Evolutionary conservation across 2,113 vertebrate genomes (phyloP).

Genomic region (Nyctibius bracteatus): DNA sequence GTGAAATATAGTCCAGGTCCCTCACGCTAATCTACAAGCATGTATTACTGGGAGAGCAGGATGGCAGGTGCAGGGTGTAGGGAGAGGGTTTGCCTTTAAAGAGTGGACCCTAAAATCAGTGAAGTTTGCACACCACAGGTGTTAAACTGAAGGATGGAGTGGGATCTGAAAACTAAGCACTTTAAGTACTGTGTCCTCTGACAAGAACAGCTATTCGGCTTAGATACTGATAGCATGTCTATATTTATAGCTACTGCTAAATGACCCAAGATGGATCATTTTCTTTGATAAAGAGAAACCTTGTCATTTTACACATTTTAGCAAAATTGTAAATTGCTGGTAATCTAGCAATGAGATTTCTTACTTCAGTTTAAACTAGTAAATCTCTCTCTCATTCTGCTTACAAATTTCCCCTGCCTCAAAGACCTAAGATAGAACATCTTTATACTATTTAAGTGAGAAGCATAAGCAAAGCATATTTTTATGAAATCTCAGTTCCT

Average conservation of each 20-base stretch:
- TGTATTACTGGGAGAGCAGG: background rate
- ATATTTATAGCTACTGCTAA: slow-evolving; percentile 22
- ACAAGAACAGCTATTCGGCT: background rate
- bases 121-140: background rate
- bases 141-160: background rate
- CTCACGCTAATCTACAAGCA: fast-evolving
- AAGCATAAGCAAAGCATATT: background rate
- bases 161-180: background rate
- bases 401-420: slow-evolving; percentile 5
- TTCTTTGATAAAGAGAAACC: slow-evolving; percentile 25
- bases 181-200: background rate
- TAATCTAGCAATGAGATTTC: slow-evolving; percentile 5
- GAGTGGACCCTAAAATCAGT: background rate
- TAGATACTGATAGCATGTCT: background rate
- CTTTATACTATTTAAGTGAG: background rate
- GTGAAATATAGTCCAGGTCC: background rate
- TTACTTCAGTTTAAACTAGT: slow-evolving; percentile 4
- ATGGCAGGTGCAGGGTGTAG: background rate
- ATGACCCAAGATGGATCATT: slow-evolving; percentile 16
- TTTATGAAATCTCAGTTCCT: background rate
- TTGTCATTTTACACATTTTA: slow-evolving; percentile 37
- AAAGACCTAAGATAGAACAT: background rate
- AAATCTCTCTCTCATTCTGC: slow-evolving; percentile 11
- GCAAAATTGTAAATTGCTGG: slow-evolving; percentile 31
- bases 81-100: background rate